Evolutionary conservation across 2,797 vertebrate species (phyloP).

Genomic region (Chaetodon trifasciatus): DNA sequence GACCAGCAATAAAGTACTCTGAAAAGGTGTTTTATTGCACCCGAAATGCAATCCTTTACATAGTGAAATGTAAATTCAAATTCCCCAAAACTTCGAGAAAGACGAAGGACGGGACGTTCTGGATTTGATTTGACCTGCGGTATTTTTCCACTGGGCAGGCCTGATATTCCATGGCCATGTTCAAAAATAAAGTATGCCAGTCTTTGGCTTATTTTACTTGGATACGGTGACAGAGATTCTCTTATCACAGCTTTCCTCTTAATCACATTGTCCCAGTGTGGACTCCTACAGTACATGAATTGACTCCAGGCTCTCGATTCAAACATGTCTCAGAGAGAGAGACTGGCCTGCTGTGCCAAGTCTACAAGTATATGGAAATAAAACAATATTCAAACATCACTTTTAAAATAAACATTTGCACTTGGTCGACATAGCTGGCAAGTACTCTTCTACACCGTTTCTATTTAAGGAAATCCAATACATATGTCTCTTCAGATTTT

Average conservation of each 20-base stretch:
- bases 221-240: constrained; percentile 72
- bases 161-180: constrained; percentile 69
- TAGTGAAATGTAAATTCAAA: constrained; percentile 71
- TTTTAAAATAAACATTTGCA: constrained; percentile 82
- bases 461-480: constrained; percentile 75
- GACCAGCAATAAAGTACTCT: constrained; percentile 24
- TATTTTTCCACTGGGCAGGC: constrained; percentile 67
- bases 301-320: constrained; percentile 64
- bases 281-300: constrained; percentile 58
- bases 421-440: constrained; percentile 60
- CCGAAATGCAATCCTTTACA: constrained; percentile 74
- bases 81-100: constrained; percentile 55
- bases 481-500: constrained; percentile 66
- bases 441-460: constrained; percentile 53
- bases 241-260: constrained; percentile 74
- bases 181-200: constrained; percentile 78
- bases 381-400: constrained; percentile 80
- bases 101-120: constrained; percentile 59
- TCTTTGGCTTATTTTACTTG: constrained; percentile 78
- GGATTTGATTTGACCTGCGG: constrained; percentile 72
- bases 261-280: constrained; percentile 67
- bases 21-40: constrained; percentile 78
- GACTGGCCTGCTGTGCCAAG: constrained; percentile 59
- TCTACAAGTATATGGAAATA: constrained; percentile 76
- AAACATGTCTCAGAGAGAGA: constrained; percentile 51